Base-by-base conservation (phyloP, 2,888 invertebrate species). In the Drosophila percnosoma region DNA sequence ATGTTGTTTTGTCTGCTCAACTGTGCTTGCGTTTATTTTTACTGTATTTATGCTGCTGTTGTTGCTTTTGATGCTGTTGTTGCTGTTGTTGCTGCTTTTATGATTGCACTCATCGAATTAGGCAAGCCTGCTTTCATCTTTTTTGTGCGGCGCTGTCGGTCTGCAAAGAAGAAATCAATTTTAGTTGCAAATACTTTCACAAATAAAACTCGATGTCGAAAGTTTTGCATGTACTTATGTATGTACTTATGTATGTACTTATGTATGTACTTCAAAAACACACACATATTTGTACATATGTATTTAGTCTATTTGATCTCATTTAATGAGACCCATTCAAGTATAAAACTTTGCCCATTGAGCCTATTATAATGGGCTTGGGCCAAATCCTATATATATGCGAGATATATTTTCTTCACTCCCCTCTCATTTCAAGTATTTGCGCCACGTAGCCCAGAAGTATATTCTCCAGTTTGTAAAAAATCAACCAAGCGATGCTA, bases 281-380 rank as follows among this genome's bases (percentile, higher is more conserved):
- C 0, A n/a, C 4, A 40, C n/a, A 40, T 1, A 11, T 11, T n/a
- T 2, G 10, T 40, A 7, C 8, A 40, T 78, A 59, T 40, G 21
- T 42, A 55, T 52, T 18, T 48, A 48, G 40, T 31, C 66, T 55
- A 18, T 73, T 58, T 42, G 57, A 60, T 53, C 68, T 68, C 55
- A 40, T 68, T 64, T 76, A 76, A 78, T 78, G 75, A 69, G 45
- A 45, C 69, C 61, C 69, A 60, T 77, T 78, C 79, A 78, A 53
- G 74, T 45, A 24, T 24, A 66, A 77, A 77, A 77, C 69, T 79
- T 77, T 78, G 59, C 54, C 76, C 70, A 75, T 66, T 59, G 38
- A 59, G 61, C 31, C 69, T 62, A 78, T 75, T 59, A 62, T 59
- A 74, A 69, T 59, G 64, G 58, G 27, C n/a, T 48, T 34, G 29